phyloP scores from a whole-genome alignment of 64 coral and sea anemone genomes.

The Stylophora pistillata region DNA sequence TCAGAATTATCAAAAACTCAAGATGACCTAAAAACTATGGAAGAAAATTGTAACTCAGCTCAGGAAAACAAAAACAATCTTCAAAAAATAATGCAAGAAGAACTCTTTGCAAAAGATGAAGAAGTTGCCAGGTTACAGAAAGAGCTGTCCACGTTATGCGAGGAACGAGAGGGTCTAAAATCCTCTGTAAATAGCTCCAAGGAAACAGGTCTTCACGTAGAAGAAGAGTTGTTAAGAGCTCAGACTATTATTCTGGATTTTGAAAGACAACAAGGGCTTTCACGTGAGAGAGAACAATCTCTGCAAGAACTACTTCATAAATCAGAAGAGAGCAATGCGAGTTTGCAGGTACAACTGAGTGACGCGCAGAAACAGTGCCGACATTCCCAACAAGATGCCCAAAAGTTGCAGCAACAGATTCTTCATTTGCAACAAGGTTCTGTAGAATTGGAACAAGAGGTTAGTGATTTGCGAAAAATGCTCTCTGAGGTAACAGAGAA shows the following conservation, averaged over 20 bases:
- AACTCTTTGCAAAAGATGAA: conserved; percentile 62
- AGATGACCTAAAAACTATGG: conserved; percentile 24
- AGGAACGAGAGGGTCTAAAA: conserved; percentile 40
- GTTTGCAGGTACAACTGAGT: conserved; percentile 3
- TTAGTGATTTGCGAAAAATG: conserved; percentile 18
- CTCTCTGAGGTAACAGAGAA: conserved; percentile 36
- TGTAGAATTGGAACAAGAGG: conserved; percentile 53
- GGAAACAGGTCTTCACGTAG: background rate
- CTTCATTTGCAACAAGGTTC: conserved; percentile 13
- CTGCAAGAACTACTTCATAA: conserved; percentile 18
- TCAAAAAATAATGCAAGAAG: conserved; percentile 54
- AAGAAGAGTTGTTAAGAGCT: conserved; percentile 41
- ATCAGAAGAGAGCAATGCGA: conserved; percentile 33
- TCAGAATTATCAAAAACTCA: conserved; percentile 46
- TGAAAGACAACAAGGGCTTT: conserved; percentile 12
- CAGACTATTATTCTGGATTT: conserved; percentile 26
- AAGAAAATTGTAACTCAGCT: conserved; percentile 2
- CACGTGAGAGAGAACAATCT: conserved; percentile 7
- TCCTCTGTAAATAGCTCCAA: background rate
- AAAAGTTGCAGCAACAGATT: conserved; percentile 21
- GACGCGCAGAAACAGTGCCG: background rate
- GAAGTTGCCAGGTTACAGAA: conserved; percentile 71
- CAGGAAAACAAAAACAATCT: conserved; percentile 5
- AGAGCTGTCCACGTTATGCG: conserved; percentile 46
- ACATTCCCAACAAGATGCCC: background rate